Base-by-base conservation (phyloP, 2,113 vertebrate genomes). In the Apodemus sylvaticus region DNA sequence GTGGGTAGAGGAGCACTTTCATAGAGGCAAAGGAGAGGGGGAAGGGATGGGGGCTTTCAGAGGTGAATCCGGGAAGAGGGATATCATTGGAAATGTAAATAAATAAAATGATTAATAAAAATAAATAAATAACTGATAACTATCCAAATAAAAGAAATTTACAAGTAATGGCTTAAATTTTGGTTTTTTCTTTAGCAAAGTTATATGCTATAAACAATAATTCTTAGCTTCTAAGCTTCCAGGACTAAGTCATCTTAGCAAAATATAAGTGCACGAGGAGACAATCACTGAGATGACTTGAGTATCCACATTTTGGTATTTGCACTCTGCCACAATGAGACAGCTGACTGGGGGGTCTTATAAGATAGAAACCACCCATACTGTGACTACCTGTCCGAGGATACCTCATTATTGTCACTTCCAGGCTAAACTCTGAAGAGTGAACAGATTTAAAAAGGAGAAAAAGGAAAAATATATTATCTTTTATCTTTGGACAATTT, bases 351-450 rank as follows among this genome's bases (percentile, higher is more conserved):
- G 73, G 7, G 45, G 16, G 4, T 48, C 51, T 26, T 71, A 6
- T 66, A 77, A 82, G 42, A 74, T 68, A 51, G 62, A 51, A 96
- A 92, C 71, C 82, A 51, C 34, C 20, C n/a, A 85, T 83, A n/a
- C 73, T 68, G 34, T 93, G 64, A 39, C 53, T 91, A 34, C 39
- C 94, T 97, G 51, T 31, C 66, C 90, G 8, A 36, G 20, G 58
- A 86, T 86, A 70, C 39, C 39, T 92, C 71, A 81, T 89, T 91
- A 78, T 29, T 96, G 20, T 95, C 91, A 77, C 79, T 94, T 42
- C 48, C 78, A 86, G 64, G 26, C 93, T 45, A 60, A 92, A 85
- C 73, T 90, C 64, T 90, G 70, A 90, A 94, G 45, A 93, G 53
- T 83, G 34, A 94, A 83, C 36, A 83, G 81, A 83, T 60, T 83